phyloP scores from a whole-genome alignment of 1,140 invertebrate genomes.

The Hyphantria cunea region DNA sequence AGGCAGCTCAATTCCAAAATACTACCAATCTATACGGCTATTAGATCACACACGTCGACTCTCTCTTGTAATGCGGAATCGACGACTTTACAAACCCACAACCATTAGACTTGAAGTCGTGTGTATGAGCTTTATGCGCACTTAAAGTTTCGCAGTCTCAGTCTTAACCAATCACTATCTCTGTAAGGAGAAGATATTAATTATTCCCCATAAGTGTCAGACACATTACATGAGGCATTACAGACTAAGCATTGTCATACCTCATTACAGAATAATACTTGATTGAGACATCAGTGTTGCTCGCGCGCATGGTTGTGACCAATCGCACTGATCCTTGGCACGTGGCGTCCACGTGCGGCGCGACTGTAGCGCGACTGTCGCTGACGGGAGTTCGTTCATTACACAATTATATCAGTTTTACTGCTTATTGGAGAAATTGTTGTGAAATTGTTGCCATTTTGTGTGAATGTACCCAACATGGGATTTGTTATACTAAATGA shows the following conservation, averaged over 20 bases:
- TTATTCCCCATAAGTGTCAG: slow-evolving; percentile 10
- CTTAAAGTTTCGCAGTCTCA: too few relatives aligned
- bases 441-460: slow-evolving; percentile 23
- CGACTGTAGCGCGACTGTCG: slow-evolving; percentile 39
- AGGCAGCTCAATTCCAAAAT: too few relatives aligned
- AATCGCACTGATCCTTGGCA: slow-evolving; percentile 50
- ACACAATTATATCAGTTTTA: slow-evolving; percentile 12
- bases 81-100: too few relatives aligned
- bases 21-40: too few relatives aligned
- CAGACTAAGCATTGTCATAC: slow-evolving; percentile 50
- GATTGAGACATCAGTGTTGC: slow-evolving; percentile 39
- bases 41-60: too few relatives aligned
- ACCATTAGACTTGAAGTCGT: too few relatives aligned
- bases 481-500: not conserved
- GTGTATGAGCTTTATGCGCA: too few relatives aligned
- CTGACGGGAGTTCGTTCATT: slow-evolving; percentile 40
- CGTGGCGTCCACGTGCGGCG: slow-evolving; percentile 16
- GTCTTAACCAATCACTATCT: too few relatives aligned
- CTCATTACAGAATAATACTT: slow-evolving; percentile 45
- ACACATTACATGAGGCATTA: too few relatives aligned
- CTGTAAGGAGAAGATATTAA: not conserved
- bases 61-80: too few relatives aligned
- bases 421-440: slow-evolving; percentile 20
- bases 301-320: slow-evolving; percentile 27
- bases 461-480: not conserved